Evolutionary conservation across 2,797 vertebrate genomes (phyloP).

Genomic region (Sardinella longiceps): DNA sequence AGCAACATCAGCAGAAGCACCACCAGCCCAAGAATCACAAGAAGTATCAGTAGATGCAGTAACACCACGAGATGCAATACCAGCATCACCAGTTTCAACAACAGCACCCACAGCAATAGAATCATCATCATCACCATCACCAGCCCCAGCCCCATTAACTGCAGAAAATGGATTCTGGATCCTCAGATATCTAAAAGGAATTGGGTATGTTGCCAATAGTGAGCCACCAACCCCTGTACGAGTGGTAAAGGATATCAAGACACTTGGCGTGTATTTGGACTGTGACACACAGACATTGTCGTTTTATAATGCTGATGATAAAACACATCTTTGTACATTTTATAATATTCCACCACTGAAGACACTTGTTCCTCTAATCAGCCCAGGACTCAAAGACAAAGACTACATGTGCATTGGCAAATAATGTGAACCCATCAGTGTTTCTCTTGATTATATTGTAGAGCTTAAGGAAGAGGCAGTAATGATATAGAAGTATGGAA

Average conservation of each 20-base stretch:
- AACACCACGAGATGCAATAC: too few relatives aligned
- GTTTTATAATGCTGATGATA: slow-evolving; percentile 26
- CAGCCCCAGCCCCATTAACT: not conserved
- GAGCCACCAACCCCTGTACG: not conserved
- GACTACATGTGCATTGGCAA: not conserved
- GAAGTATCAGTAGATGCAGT: too few relatives aligned
- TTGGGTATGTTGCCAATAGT: not conserved
- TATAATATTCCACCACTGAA: not conserved
- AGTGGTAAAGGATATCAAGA: not conserved
- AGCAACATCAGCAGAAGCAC: too few relatives aligned
- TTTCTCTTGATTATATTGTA: too few relatives aligned
- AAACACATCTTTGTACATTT: slow-evolving; percentile 26
- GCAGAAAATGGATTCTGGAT: not conserved
- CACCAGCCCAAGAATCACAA: too few relatives aligned
- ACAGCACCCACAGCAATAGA: too few relatives aligned
- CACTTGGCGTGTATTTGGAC: slow-evolving; percentile 33
- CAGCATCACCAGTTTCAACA: too few relatives aligned
- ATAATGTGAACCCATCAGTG: too few relatives aligned
- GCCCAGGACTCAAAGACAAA: slow-evolving; percentile 20
- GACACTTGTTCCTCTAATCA: not conserved
- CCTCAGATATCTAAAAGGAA: not conserved
- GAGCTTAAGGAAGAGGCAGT: too few relatives aligned
- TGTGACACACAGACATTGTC: slow-evolving; percentile 28
- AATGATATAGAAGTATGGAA: too few relatives aligned
- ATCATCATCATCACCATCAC: too few relatives aligned